Evolutionary conservation across 1,140 invertebrate species (phyloP).

Genomic region (Eumaeus atala): DNA sequence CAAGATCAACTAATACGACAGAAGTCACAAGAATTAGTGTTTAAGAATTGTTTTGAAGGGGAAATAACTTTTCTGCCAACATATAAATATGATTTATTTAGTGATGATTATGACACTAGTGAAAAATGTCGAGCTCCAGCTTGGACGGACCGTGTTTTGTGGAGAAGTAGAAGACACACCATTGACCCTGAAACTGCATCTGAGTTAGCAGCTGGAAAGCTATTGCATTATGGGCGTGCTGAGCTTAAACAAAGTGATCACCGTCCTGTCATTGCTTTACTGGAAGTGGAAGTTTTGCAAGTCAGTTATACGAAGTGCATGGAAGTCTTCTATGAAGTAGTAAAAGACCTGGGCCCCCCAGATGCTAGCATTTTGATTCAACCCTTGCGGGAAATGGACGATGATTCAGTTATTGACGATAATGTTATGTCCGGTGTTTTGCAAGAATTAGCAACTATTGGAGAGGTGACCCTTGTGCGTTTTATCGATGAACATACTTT

Average conservation of each 20-base stretch:
- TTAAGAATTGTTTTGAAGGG: conserved; percentile 95
- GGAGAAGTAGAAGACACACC: conserved; percentile 85
- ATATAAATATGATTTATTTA: conserved; percentile 99
- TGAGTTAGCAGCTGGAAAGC: conserved; percentile 84
- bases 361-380: conserved; percentile 95
- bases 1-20: conserved; percentile 93
- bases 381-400: conserved; percentile 65
- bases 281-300: conserved; percentile 90
- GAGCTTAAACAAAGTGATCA: conserved; percentile 99
- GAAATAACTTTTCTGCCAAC: conserved; percentile 95
- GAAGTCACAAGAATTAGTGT: conserved; percentile 89
- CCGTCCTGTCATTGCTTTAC: conserved; percentile 91
- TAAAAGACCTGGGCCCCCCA: conserved; percentile 91
- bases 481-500: conserved; percentile 91
- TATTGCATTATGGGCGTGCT: conserved; percentile 92
- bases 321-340: conserved; percentile 88
- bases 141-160: conserved; percentile 97
- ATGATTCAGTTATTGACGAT: conserved; percentile 77
- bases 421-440: conserved; percentile 82
- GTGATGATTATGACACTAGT: conserved; percentile 99
- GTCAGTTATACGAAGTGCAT: conserved; percentile 84
- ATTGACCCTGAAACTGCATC: conserved; percentile 79
- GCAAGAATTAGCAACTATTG: conserved; percentile 83
- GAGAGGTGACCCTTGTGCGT: conserved; percentile 91
- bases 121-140: conserved; percentile 98